Base-by-base conservation (phyloP, 2,888 invertebrate genomes). In the Ditula angustiorana region DNA sequence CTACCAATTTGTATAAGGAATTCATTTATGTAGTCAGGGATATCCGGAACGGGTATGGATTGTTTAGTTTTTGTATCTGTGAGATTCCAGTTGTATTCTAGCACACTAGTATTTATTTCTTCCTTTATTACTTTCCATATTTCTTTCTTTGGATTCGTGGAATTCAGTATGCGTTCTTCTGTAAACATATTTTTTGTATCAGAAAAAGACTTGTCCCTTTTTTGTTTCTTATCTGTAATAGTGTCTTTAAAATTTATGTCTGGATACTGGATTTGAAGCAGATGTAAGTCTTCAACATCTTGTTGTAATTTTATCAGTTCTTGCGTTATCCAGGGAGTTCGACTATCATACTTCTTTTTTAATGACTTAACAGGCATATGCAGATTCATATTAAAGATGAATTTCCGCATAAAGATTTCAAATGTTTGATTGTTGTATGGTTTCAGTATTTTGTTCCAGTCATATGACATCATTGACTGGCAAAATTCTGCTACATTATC, bases 241-340 rank as follows among this genome's bases (percentile, higher is more conserved):
- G 10, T 49, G 13, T 52, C 52, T 33, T 33, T 21, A n/a, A 52
- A 21, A 4, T 52, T n/a, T n/a, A 52, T 52, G n/a, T 52, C 19
- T 33, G 21, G 52, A n/a, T 21, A 52, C 33, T 52, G 52, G 4
- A 2, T 52, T 5, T 21, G 33, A 5, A 52, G 10, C 5, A 33
- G 8, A 8, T 52, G 21, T n/a, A 52, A 19, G 21, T 52, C 52
- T 7, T 21, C 5, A 5, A 52, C 11, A 11, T 52, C 52, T 11
- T 21, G 7, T n/a, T 52, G 52, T n/a, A 52, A 21, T 11, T 21
- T 52, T 2, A 33, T 30, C 33, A 33, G 21, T 11, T 1, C 21
- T 52, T 52, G n/a, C n/a, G 52, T 8, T 4, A 52, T 52, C 52
- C 52, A 33, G n/a, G 52, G 52, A 21, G 23, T 19, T 2, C 10